phyloP scores from a whole-genome alignment of 2,113 vertebrate species.

The Donacobius atricapilla region DNA sequence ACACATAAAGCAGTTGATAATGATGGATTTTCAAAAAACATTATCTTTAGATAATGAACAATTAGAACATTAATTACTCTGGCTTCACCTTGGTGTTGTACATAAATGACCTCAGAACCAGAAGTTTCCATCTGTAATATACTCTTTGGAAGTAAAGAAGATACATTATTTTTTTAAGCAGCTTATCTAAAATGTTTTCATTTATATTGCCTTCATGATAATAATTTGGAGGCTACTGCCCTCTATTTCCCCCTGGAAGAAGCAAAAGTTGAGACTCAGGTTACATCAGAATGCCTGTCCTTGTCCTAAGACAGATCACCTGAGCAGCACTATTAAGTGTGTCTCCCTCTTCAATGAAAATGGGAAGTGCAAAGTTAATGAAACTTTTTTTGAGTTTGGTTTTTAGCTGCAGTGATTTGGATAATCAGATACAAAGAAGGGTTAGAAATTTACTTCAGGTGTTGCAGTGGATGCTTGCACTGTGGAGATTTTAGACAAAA shows the following conservation, averaged over 20 bases:
- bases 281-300: neutral
- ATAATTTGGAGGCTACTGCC: neutral
- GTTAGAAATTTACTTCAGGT: neutral
- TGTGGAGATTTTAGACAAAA: neutral
- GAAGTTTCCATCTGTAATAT: neutral
- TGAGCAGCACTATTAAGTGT: neutral
- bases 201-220: neutral
- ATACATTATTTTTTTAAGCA: neutral
- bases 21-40: conserved; percentile 4
- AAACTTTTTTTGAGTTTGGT: fast-evolving
- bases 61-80: conserved; percentile 39
- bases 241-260: neutral
- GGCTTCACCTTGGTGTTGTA: conserved; percentile 32
- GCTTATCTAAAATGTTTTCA: neutral
- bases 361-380: neutral
- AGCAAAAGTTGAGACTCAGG: neutral
- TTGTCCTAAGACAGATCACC: neutral
- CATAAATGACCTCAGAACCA: neutral
- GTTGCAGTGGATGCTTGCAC: neutral
- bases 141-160: neutral
- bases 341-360: neutral
- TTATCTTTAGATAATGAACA: conserved; percentile 32
- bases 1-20: conserved; percentile 32
- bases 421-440: neutral
- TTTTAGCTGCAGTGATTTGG: neutral